phyloP scores from a whole-genome alignment of 2,888 invertebrate species.

The Chesias legatella region DNA sequence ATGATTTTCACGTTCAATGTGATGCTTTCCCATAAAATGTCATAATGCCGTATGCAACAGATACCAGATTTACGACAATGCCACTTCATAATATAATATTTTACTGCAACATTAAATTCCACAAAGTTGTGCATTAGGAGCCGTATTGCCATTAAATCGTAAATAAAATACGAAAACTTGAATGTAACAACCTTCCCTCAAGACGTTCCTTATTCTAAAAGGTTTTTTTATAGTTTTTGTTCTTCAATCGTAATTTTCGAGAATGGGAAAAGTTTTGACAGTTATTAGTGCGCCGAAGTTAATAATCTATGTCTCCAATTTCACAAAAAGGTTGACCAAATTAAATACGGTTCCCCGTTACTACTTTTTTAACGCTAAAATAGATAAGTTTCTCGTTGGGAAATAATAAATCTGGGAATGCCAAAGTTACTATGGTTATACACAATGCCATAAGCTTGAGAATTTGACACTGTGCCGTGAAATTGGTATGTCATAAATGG shows the following conservation, averaged over 20 bases:
- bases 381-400: constrained; percentile 29
- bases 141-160: constrained; percentile 16
- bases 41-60: constrained; percentile 65
- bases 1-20: constrained; percentile 57
- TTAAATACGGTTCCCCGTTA: constrained; percentile 13
- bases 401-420: constrained; percentile 45
- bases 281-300: constrained; percentile 25
- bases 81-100: constrained; percentile 17
- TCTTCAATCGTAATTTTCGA: constrained; percentile 7
- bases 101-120: constrained; percentile 31
- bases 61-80: constrained; percentile 43
- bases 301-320: constrained; percentile 19
- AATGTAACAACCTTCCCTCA: constrained; percentile 1
- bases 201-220: constrained; percentile 15
- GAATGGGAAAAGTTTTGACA: constrained; percentile 21
- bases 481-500: constrained; percentile 59
- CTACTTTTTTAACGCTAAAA: constrained; percentile 7
- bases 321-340: constrained; percentile 11
- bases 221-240: constrained; percentile 9
- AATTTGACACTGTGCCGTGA: constrained; percentile 50
- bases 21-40: constrained; percentile 54
- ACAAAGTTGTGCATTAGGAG: constrained; percentile 35
- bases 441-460: constrained; percentile 48
- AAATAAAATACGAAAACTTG: constrained; percentile 17
- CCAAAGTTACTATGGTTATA: constrained; percentile 49